Conservation (phyloP, 2,113 vertebrate genomes). For the Pelecanus crispus region DNA sequence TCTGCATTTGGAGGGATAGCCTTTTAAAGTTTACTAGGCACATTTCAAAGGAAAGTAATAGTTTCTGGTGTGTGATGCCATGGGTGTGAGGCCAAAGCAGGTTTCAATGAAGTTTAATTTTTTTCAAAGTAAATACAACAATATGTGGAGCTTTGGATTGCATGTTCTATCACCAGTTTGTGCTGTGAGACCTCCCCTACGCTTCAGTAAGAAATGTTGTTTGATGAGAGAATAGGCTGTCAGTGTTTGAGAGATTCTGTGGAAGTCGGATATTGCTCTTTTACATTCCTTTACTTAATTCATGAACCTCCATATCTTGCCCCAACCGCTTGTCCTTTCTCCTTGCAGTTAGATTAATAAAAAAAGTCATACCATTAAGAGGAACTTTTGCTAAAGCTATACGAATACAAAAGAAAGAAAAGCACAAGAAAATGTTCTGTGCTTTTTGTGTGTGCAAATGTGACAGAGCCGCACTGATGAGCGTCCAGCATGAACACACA, state of each 20-base stretch:
- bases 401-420: not conserved
- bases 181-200: not conserved
- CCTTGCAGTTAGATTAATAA: not conserved
- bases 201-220: not conserved
- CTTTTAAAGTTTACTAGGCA: slow-evolving; percentile 14
- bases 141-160: not conserved
- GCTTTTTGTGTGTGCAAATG: not conserved
- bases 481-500: fast-evolving
- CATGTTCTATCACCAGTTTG: not conserved
- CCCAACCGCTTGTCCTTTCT: not conserved
- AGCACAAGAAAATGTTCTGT: not conserved
- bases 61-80: slow-evolving; percentile 13
- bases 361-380: not conserved
- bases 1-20: not conserved
- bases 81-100: slow-evolving; percentile 21
- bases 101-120: not conserved
- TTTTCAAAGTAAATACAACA: slow-evolving; percentile 31
- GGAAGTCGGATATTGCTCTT: not conserved
- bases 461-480: not conserved
- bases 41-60: slow-evolving; percentile 3
- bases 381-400: not conserved
- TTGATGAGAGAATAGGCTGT: not conserved
- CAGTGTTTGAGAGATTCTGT: not conserved
- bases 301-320: not conserved
- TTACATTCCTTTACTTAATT: not conserved